Evolutionary conservation across 2,797 vertebrate genomes (phyloP), one percentile per base, ranked within the genome.

Genomic region (Periparus ater): DNA sequence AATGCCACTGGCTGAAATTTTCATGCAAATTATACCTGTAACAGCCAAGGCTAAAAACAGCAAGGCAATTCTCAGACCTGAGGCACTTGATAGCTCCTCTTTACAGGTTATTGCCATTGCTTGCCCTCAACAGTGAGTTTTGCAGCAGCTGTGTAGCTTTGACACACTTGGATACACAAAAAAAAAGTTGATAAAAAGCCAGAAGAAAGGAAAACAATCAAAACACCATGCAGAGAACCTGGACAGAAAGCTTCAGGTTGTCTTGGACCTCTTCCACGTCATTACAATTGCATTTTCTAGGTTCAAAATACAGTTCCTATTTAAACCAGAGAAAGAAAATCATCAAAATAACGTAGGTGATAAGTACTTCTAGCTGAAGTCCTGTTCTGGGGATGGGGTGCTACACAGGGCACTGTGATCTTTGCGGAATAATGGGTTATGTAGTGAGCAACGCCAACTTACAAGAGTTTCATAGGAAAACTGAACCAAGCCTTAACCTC

Each of bases 321-420:
- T 85, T 77, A 85, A 92, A 44, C 2, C 76, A 51, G 9, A 21
- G 66, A n/a, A 25, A 18, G 7, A 61, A 87, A 85, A 54, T 5
- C 0, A 1, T 27, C 26, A 42, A 34, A 51, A 51, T 7, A 71
- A 54, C 2, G 3, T 6, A 32, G 13, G 1, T 30, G 11, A 47
- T 16, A 72, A 78, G 63, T 7, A 32, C 3, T 20, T 63, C 29
- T 27, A 10, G 6, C 14, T 17, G 5, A 50, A 86, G 17, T 5
- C 12, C 21, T 19, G 1, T 16, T 77, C 61, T 72, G 27, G 11
- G 8, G 9, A 57, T 5, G 6, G 11, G 27, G 3, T 32, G 7
- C 51, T 57, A 74, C 71, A 48, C 2, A 9, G 2, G 26, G 34
- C 38, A 32, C 27, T 8, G 15, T 5, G 26, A 20, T 47, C 21